A percentile compares a stretch with the other conserved stretches of the same genome.
Evolutionary conservation across 2,888 invertebrate genomes (phyloP).

Genomic region (Conchocele bisecta): DNA sequence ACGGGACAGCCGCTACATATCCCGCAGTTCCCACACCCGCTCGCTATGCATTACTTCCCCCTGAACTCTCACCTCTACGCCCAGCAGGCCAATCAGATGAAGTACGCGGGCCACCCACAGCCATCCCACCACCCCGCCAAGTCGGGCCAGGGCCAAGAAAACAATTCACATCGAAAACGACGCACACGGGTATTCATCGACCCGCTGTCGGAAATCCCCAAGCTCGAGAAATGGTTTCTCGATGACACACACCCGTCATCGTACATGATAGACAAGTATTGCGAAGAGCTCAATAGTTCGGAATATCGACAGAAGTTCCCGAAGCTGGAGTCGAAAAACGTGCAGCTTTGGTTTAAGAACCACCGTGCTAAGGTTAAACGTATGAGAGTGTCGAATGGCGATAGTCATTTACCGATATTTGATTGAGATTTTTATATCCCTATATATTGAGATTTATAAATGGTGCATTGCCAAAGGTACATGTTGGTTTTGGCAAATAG

Average conservation of each 20-base stretch:
- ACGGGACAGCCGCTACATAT: slow-evolving; percentile 71
- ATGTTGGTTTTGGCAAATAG: too few species aligned
- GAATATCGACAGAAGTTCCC: slow-evolving; percentile 99
- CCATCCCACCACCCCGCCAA: slow-evolving; percentile 42
- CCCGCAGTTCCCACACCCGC: slow-evolving; percentile 75
- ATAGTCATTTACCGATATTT: slow-evolving; percentile 51
- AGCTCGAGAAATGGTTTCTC: slow-evolving; percentile 92
- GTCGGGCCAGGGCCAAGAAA: slow-evolving; percentile 55
- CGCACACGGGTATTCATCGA: slow-evolving; percentile 99
- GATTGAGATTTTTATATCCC: slow-evolving; percentile 32
- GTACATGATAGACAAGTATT: slow-evolving; percentile 98
- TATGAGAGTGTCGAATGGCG: slow-evolving; percentile 83
- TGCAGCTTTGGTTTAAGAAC: slow-evolving; percentile 99
- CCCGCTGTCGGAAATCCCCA: slow-evolving; percentile 96
- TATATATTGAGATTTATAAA: too few species aligned
- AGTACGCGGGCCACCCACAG: slow-evolving; percentile 47
- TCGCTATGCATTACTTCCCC: slow-evolving; percentile 77
- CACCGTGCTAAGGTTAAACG: slow-evolving; percentile 99
- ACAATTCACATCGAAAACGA: slow-evolving; percentile 86
- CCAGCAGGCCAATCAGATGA: slow-evolving; percentile 67
- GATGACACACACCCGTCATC: slow-evolving; percentile 99
- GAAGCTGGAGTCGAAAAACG: slow-evolving; percentile 98
- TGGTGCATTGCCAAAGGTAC: too few species aligned
- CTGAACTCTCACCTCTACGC: slow-evolving; percentile 74
- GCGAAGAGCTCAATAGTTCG: slow-evolving; percentile 98